Evolutionary conservation across 2,797 vertebrate species (phyloP), one percentile per base, ranked within the genome.

Genomic region (Melanotaenia pygmaea): DNA sequence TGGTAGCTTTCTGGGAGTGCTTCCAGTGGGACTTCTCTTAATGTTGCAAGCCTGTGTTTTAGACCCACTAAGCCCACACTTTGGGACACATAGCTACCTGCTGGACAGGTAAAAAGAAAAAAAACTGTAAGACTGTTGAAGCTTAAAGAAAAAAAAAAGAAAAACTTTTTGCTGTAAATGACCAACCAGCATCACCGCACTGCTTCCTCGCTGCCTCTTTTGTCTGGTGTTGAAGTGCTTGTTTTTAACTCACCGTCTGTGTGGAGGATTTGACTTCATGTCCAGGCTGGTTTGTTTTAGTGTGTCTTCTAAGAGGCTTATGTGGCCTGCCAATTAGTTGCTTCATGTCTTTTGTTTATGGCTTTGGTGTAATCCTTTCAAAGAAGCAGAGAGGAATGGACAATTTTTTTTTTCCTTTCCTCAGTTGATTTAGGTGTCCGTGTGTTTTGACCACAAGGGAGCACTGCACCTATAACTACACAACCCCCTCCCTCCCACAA

Each of bases 41-140:
- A 50, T 73, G 75, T 77, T 67, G 24, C 12, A 61, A 59, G 59
- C 61, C 59, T 72, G 30, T 72, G 64, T 80, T 74, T 79, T 50
- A 64, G 38, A 72, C 68, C 72, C 70, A 20, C 30, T 35, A 8
- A 59, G 38, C 18, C 62, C 74, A 40, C 4, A 4, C 1, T 58
- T 43, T 8, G 57, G 68, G 72, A 69, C 26, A 34, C 69, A 61
- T 60, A 35, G 6, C 79, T 81, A 84, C 93, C 93, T 93, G 94
- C 94, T 87, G 93, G 93, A 87, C 93, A 83, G 93, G 93, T 89
- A 85, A 72, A 51, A 82, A 47, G 59, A 82, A 80, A 12, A 2
- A 26, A 53, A 28, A 28, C 24, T 14, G n/a, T 56, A 28, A 51
- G 13, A 35, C 13, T 8, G 34, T 14, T 30, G 22, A 35, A 53